Evolutionary conservation across 2,113 vertebrate species (phyloP).

Genomic region (Arothron firmamentum): DNA sequence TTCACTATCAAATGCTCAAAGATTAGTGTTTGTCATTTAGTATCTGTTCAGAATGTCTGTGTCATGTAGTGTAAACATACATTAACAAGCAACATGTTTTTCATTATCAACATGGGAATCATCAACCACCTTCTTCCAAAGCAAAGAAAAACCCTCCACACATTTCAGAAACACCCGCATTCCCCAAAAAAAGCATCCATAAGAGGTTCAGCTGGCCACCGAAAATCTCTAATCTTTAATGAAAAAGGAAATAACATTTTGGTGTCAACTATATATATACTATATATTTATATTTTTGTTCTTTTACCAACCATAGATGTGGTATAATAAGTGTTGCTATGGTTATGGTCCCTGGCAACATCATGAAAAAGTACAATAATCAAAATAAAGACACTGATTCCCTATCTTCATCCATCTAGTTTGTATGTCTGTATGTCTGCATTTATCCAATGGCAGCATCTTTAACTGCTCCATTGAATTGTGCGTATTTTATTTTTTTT

Average conservation of each 20-base stretch:
- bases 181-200: conserved; percentile 57
- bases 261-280: conserved; percentile 69
- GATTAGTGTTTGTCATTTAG: conserved; percentile 19
- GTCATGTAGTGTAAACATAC: conserved; percentile 38
- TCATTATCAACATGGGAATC: conserved; percentile 48
- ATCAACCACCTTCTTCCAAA: conserved; percentile 10
- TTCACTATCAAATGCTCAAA: conserved; percentile 12
- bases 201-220: conserved; percentile 43
- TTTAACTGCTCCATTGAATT: conserved; percentile 3
- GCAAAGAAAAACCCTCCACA: conserved; percentile 8
- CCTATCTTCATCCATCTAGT: conserved; percentile 54
- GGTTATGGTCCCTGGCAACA: conserved; percentile 59
- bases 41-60: conserved; percentile 21
- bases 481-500: neutral
- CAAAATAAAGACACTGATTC: conserved; percentile 62
- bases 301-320: conserved; percentile 52
- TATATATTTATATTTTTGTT: conserved; percentile 70
- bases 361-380: conserved; percentile 51
- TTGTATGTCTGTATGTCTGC: conserved; percentile 9
- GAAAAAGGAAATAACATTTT: conserved; percentile 43
- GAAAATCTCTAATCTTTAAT: conserved; percentile 46
- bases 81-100: conserved; percentile 52
- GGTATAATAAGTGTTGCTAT: conserved; percentile 49
- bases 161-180: conserved; percentile 48
- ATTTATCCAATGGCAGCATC: conserved; percentile 32